Base-by-base conservation (phyloP, 1,140 invertebrate genomes). In the Thaumatotibia leucotreta region DNA sequence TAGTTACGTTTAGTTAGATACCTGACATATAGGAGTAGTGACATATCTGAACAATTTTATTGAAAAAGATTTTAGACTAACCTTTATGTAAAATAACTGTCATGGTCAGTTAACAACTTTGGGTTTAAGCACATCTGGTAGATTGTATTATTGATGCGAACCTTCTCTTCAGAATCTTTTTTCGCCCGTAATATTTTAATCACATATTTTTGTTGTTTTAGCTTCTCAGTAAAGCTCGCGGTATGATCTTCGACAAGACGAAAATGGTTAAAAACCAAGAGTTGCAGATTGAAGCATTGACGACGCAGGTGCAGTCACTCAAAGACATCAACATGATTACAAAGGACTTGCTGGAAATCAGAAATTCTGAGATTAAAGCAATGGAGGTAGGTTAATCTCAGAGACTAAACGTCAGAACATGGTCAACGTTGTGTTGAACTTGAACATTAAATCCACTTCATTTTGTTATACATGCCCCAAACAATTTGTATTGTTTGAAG, bases 271-370 rank as follows among this genome's bases (percentile, higher is more conserved):
- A 94, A 74, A 95, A 95, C 80, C 95, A 96, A 79, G 95, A 96
- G 81, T 89, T 94, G 67, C 95, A 95, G 79, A 96, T 96, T 31
- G 92, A 93, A 35, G 94, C 95, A 0, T 80, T 96, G 5, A 94
- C 92, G 14, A 93, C 93, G 27, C 95, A 96, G 78, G 94, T 96
- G 2, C 84, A 92, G 17, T 95, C 95, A 1, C 86, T 96, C 20
- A 96, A 96, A 82, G 95, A 97, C 69, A 95, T 96, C 1, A 92
- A 96, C 8, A 84, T 92, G 6, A 95, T 96, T 45, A 96, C 95
- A 1, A 96, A 96, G 76, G 95, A 96, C 73, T 86, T 97, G 62
- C 84, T 96, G 11, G 94, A 95, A 66, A 95, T 97, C 3, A 92
- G 95, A 61, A 96, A 95, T 72, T 92, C 94, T 69, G 96, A 97